These are phyloP conservation scores for Oscheius sp. DNA, from an alignment of 2,888 invertebrate genomes.

Conservation along the genomic window DNA sequence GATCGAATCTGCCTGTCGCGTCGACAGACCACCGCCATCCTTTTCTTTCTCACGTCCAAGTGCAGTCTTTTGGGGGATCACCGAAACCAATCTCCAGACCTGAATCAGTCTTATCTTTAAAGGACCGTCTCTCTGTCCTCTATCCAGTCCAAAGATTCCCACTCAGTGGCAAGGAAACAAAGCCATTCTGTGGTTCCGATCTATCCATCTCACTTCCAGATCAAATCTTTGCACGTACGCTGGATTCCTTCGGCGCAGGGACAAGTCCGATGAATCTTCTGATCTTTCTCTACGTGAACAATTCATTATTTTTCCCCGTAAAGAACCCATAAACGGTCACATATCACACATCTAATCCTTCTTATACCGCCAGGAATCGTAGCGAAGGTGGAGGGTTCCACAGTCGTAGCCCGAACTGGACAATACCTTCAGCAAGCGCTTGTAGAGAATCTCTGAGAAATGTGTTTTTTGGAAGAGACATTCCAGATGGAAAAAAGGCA, in stretches of 20 bases:
- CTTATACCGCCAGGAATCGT: slow-evolving; percentile 45
- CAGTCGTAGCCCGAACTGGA: slow-evolving; percentile 26
- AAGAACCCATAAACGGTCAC: slow-evolving; percentile 11
- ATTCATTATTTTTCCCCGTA: slow-evolving; percentile 11
- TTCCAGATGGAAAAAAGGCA: slow-evolving; percentile 35
- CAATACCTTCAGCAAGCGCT: slow-evolving; percentile 17
- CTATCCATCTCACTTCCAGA: slow-evolving; percentile 16
- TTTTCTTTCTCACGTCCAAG: no score
- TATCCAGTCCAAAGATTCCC: no score
- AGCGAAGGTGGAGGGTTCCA: slow-evolving; percentile 42
- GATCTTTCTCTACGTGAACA: neutral
- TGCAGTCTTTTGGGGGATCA: no score
- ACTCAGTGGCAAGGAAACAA: no score
- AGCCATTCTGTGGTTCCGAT: neutral
- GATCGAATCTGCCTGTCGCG: no score
- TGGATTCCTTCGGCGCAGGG: neutral
- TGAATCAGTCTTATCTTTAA: no score
- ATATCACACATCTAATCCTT: slow-evolving; percentile 17
- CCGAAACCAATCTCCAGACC: no score
- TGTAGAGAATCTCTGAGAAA: slow-evolving; percentile 17
- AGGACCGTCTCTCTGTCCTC: no score
- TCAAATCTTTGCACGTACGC: slow-evolving; percentile 15
- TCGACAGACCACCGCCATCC: no score
- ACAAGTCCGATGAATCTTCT: no score
- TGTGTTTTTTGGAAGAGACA: slow-evolving; percentile 14